Percentiles rank a stretch among this genome's conserved stretches.
Evolutionary conservation across 2,888 invertebrate genomes (phyloP).

Genomic region (Morinoia aosen): DNA sequence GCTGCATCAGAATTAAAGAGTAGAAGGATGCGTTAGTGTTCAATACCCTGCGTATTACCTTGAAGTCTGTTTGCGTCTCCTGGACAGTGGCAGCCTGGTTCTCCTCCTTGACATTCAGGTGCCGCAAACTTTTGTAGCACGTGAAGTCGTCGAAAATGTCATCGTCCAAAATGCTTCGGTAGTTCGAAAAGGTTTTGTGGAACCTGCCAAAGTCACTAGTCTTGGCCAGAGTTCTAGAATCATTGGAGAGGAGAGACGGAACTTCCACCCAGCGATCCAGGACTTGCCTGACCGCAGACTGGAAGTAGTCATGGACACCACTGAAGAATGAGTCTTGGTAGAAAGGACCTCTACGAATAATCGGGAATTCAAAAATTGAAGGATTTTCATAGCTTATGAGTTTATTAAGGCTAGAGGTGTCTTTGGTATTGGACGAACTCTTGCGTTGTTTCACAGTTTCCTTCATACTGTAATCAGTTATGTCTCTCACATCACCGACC

Average conservation of each 20-base stretch:
- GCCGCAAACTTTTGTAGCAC: conserved; percentile 59
- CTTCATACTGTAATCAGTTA: conserved; percentile 26
- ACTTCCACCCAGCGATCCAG: conserved; percentile 54
- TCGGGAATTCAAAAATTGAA: conserved; percentile 33
- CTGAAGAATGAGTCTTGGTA: conserved; percentile 65
- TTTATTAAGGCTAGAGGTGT: not conserved
- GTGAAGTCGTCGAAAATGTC: conserved; percentile 58
- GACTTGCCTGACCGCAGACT: conserved; percentile 60
- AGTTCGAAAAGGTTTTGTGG: conserved; percentile 35
- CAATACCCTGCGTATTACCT: not conserved
- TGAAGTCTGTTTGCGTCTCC: conserved; percentile 24
- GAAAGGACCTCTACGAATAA: conserved; percentile 59
- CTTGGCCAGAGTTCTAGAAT: not conserved
- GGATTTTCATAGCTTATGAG: conserved; percentile 33
- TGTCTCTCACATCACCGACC: conserved; percentile 40
- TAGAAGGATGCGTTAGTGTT: not conserved
- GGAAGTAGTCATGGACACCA: conserved; percentile 59
- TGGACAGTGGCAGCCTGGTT: conserved; percentile 57
- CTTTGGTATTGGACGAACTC: conserved; percentile 9
- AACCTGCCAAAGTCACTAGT: conserved; percentile 27
- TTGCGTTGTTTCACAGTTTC: conserved; percentile 46
- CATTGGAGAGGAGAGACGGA: conserved; percentile 29
- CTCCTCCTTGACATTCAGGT: conserved; percentile 56
- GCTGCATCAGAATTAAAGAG: not conserved
- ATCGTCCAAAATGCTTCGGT: conserved; percentile 46